Evolutionary conservation across 1,140 invertebrate species (phyloP).

Genomic region (Scylla paramamosain): DNA sequence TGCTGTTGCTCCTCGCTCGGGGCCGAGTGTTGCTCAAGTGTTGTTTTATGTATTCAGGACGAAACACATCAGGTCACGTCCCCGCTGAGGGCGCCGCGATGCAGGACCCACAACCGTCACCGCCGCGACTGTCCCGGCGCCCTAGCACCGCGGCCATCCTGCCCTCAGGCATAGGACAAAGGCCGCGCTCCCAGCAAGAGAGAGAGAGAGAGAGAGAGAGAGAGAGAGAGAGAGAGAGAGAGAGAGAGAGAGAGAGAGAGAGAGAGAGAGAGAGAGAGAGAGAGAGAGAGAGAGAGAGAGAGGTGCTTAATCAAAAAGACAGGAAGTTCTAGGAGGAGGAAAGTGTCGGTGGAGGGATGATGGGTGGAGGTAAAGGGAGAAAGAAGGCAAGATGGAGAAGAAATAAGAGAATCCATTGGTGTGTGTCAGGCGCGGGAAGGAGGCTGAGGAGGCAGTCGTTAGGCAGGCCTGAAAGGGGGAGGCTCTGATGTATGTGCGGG

Average conservation of each 20-base stretch:
- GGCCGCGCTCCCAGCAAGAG: too few relatives aligned
- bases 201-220: not conserved
- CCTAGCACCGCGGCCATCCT: too few relatives aligned
- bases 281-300: constrained; percentile 8
- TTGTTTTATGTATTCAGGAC: not conserved
- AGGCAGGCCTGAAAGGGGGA: not conserved
- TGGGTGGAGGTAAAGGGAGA: not conserved
- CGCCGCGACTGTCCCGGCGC: not conserved
- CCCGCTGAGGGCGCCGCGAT: not conserved
- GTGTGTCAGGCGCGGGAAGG: not conserved
- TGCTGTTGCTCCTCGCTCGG: not conserved
- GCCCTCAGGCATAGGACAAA: too few relatives aligned
- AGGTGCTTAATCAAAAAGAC: not conserved
- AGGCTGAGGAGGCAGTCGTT: not conserved
- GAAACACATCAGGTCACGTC: not conserved
- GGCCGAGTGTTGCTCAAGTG: not conserved
- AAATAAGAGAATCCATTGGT: constrained; percentile 14
- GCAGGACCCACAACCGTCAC: not conserved
- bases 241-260: not conserved
- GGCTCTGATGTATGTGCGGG: not conserved
- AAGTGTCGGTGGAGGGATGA: not conserved
- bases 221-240: not conserved
- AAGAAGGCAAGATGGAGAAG: not conserved
- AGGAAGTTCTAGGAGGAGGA: not conserved
- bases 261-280: constrained; percentile 18